phyloP scores from a whole-genome alignment of 2,113 vertebrate species.

The Poeciliopsis occidentalis region DNA sequence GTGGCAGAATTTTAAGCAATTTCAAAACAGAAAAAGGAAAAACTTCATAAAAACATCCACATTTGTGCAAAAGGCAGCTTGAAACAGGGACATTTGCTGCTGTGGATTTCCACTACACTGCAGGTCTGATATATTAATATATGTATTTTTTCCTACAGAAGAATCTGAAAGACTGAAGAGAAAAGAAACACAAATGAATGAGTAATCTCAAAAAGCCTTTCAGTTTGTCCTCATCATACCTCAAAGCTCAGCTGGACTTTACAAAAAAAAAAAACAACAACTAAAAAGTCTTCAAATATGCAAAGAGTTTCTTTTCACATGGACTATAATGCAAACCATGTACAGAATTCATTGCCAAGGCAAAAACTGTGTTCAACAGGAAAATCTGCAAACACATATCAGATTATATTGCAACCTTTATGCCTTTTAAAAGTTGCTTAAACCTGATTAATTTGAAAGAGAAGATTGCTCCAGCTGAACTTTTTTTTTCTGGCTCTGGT shows the following conservation, averaged over 20 bases:
- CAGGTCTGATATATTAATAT: too few species aligned
- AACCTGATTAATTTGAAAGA: neutral
- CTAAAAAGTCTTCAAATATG: neutral
- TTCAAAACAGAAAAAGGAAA: neutral
- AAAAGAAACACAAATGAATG: constrained; percentile 1
- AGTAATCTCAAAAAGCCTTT: neutral
- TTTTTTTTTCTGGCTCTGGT: neutral
- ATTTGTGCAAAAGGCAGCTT: neutral
- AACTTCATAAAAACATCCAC: neutral
- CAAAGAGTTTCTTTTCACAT: neutral
- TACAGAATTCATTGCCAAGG: constrained; percentile 4
- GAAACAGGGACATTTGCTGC: neutral
- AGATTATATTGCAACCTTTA: neutral
- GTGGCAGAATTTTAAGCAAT: neutral
- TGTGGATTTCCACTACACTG: neutral
- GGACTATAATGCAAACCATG: neutral
- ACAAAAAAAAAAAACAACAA: neutral
- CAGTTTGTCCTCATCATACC: neutral
- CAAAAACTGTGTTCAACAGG: neutral
- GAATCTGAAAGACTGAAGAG: neutral
- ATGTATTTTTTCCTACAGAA: neutral
- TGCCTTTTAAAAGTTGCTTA: neutral
- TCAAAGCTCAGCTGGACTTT: neutral
- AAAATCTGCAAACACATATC: neutral
- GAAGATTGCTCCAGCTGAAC: neutral